phyloP scores from a whole-genome alignment of 2,888 invertebrate genomes.

The Athalia cordata region DNA sequence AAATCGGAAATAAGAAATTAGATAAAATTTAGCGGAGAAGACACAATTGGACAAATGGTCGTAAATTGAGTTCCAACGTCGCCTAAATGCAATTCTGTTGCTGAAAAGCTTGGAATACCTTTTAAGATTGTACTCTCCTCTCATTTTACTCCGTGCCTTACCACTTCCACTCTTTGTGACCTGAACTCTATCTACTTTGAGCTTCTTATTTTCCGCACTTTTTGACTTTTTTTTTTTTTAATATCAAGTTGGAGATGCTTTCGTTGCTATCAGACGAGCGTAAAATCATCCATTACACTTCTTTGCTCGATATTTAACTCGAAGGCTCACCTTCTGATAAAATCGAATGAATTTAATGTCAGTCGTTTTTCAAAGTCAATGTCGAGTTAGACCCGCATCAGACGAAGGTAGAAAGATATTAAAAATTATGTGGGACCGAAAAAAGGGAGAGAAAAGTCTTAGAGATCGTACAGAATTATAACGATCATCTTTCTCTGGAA shows the following conservation, averaged over 20 bases:
- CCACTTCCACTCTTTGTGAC: slow-evolving; percentile 12
- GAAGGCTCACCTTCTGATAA: slow-evolving; percentile 28
- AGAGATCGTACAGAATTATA: neutral
- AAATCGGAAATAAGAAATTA: neutral
- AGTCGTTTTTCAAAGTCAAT: neutral
- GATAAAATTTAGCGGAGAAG: slow-evolving; percentile 8
- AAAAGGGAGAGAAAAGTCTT: neutral
- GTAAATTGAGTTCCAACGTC: slow-evolving; percentile 44
- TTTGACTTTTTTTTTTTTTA: neutral
- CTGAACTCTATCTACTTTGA: slow-evolving; percentile 39
- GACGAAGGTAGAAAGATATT: neutral
- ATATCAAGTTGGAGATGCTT: no score
- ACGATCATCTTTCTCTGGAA: neutral
- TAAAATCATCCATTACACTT: slow-evolving; percentile 15
- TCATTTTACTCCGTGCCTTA: neutral
- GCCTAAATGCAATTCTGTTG: slow-evolving; percentile 34
- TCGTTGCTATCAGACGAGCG: neutral
- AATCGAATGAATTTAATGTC: slow-evolving; percentile 36
- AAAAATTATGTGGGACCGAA: neutral
- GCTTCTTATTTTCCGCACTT: slow-evolving; percentile 25
- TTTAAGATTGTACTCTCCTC: slow-evolving; percentile 31
- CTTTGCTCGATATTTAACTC: slow-evolving; percentile 23
- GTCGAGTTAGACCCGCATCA: neutral
- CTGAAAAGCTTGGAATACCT: slow-evolving; percentile 40
- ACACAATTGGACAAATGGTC: slow-evolving; percentile 46